Evolutionary conservation across 2,113 vertebrate species (phyloP), one percentile per base, ranked within the genome.

Genomic region (Balaeniceps rex): DNA sequence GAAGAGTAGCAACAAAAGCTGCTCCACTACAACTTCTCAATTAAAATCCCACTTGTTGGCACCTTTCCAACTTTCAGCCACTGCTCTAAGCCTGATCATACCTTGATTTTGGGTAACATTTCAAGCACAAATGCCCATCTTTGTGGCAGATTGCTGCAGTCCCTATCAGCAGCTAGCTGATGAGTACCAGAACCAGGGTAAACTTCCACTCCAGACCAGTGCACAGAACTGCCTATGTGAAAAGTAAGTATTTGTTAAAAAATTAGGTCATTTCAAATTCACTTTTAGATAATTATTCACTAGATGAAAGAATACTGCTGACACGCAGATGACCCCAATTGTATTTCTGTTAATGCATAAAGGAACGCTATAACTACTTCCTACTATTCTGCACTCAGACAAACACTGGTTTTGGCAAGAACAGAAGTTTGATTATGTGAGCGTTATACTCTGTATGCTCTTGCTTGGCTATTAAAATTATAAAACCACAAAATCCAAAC

Each of bases 301-400:
- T 16, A 82, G 51, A 69, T 95, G 57, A 90, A 93, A 92, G 83
- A 77, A 74, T 58, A 64, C 25, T 88, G 88, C 76, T 93, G 83
- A 70, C 66, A 66, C 64, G 64, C 55, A 81, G 22, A 78, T 88
- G 79, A 94, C 68, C 88, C 51, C 82, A 87, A 87, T 95, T 89
- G 81, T 12, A 93, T 64, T 83, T 94, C 75, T 80, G 79, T 77
- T 93, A 92, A 92, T 77, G 79, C 75, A 80, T 44, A 83, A 92
- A 85, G 34, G 66, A 93, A 69, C 17, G 52, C 49, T 69, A 0
- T 47, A 87, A 68, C 65, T 55, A 69, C 36, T 85, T 90, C 85
- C 44, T 47, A 40, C 57, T 47, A 57, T 83, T 83, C 58, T 61
- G 34, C 13, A 47, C 61, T 71, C 57, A 69, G 63, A 60, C 31